Evolutionary conservation across 2,888 invertebrate genomes (phyloP), one percentile per base, ranked within the genome.

Genomic region (Himalopsyche tibetana): DNA sequence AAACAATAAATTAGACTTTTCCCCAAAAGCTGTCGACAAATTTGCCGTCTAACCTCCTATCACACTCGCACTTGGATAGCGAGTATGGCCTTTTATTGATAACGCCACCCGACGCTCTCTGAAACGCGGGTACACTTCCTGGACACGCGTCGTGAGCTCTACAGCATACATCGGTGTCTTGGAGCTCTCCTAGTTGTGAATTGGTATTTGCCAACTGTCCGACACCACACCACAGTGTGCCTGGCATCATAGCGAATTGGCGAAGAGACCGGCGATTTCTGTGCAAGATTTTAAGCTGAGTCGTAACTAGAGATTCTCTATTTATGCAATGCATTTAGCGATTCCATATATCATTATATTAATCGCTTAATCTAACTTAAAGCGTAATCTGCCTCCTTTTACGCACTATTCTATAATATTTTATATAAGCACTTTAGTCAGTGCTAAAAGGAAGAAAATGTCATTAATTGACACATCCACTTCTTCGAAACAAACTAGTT

Each of bases 171-270:
- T 97, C 96, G 5, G 83, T 42, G 17, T 91, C 74, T 92, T 91
- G 36, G 89, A 94, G 91, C 11, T 91, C 91, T 2, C 95, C 96
- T 89, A 96, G 92, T 88, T 96, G 94, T 89, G 93, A 93, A 91
- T 95, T 95, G 79, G 92, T 92, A 84, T 92, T 89, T 92, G 96
- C 90, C 91, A 93, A 90, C 92, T 94, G 90, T 91, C 95, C 91
- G 90, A 94, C 92, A 9, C 96, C 96, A 91, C 96, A 97, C 96
- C 96, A 96, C 90, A 95, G 94, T 17, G 95, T 95, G 84, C 95
- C 95, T 4, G 95, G 95, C 85, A 94, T 90, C 89, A 95, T 94
- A 90, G 95, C 92, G 92, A 93, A 92, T 90, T 94, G 93, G 89
- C 93, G 92, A 88, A 93, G 89, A 74, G 92, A 93, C 88, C 93